Conservation (phyloP, 2,113 vertebrate genomes). For the Oceanodroma tethys region DNA sequence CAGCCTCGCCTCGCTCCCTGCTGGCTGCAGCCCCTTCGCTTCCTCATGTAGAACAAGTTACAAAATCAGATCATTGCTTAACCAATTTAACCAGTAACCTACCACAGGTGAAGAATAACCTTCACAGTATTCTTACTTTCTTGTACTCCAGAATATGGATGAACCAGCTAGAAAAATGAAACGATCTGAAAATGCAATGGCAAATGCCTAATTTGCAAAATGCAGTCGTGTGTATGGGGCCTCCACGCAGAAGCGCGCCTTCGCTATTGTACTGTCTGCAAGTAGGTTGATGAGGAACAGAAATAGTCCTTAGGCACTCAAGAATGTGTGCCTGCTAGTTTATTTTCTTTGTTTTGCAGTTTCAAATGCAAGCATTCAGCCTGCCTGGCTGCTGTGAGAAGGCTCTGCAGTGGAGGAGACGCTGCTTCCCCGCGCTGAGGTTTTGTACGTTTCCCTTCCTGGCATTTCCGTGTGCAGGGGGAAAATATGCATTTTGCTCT, state of each 20-base stretch:
- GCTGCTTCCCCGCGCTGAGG: neutral
- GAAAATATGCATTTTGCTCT: neutral
- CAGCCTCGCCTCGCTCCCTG: neutral
- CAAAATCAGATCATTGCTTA: neutral
- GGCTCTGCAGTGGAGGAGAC: neutral
- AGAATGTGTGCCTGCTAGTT: neutral
- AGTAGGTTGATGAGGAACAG: neutral
- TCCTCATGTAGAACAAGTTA: neutral
- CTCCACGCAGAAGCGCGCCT: neutral
- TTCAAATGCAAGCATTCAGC: neutral
- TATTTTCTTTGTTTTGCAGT: conserved; percentile 23
- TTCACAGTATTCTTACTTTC: neutral
- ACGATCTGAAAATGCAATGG: neutral
- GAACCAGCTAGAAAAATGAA: neutral
- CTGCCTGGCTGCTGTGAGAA: neutral
- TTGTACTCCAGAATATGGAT: neutral
- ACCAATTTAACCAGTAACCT: neutral
- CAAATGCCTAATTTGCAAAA: neutral
- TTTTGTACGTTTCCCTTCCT: neutral
- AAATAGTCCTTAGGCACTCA: neutral
- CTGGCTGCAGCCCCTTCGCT: neutral
- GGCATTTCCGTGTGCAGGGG: neutral
- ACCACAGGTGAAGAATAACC: neutral
- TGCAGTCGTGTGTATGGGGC: fast-evolving
- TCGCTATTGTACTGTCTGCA: neutral